Conservation (phyloP, 1,140 invertebrate species). For the Conus ventricosus region DNA sequence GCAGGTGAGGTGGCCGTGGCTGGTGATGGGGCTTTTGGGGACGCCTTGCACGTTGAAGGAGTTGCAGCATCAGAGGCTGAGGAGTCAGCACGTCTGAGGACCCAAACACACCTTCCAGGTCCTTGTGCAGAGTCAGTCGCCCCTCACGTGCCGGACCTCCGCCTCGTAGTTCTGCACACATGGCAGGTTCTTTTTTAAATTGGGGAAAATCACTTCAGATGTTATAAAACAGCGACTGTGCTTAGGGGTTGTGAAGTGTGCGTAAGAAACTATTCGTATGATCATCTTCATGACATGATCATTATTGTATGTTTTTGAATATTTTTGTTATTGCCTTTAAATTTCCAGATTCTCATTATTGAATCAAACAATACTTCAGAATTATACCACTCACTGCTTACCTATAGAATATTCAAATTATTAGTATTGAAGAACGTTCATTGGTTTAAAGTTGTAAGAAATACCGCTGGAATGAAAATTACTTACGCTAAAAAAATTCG, state of each 20-base stretch:
- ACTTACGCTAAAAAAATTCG: neutral
- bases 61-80: neutral
- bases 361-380: too few relatives aligned
- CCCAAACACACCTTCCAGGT: constrained; percentile 41
- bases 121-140: neutral
- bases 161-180: constrained; percentile 35
- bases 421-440: too few relatives aligned
- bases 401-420: too few relatives aligned
- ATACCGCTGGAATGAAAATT: neutral
- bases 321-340: neutral
- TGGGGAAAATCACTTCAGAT: too few relatives aligned
- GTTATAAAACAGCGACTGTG: too few relatives aligned
- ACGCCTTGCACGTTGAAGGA: neutral
- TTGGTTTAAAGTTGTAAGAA: neutral
- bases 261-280: too few relatives aligned
- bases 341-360: neutral
- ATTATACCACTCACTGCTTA: neutral
- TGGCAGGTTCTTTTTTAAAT: neutral
- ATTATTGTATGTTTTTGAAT: neutral
- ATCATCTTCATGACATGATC: neutral
- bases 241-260: neutral
- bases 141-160: constrained; percentile 36
- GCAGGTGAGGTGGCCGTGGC: neutral
- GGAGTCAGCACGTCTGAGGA: constrained; percentile 43
- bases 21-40: neutral